A percentile compares a stretch with the other conserved stretches of the same genome.
These are phyloP conservation scores for Drosophila oshimai DNA, from an alignment of 1,140 invertebrate species.

Conservation along the genomic window DNA sequence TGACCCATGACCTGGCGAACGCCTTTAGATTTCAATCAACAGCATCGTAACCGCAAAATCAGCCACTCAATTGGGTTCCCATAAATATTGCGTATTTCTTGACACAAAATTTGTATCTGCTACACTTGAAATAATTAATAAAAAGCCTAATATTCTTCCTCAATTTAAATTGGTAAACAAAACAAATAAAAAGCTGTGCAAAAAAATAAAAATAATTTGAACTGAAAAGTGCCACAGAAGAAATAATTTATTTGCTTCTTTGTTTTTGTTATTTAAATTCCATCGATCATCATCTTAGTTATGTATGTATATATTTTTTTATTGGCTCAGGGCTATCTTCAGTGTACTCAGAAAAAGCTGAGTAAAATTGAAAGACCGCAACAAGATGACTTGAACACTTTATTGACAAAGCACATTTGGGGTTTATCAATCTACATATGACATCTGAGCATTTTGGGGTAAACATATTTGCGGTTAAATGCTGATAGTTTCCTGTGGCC, in stretches of 20 bases:
- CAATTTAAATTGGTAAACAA: too few species aligned
- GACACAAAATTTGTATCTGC: not conserved
- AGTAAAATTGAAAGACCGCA: not conserved
- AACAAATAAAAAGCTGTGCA: too few species aligned
- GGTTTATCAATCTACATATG: conserved; percentile 41
- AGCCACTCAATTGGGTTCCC: conserved; percentile 4
- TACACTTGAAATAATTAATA: not conserved
- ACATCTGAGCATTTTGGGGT: conserved; percentile 39
- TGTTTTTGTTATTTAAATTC: too few species aligned
- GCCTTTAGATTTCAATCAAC: conserved; percentile 60
- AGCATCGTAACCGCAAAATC: conserved; percentile 49
- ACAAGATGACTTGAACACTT: conserved; percentile 30
- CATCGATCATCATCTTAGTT: too few species aligned
- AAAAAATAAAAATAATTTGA: too few species aligned
- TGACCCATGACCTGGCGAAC: conserved; percentile 12
- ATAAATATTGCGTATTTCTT: conserved; percentile 22
- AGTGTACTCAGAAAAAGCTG: not conserved
- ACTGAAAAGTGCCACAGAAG: too few species aligned
- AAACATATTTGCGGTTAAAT: conserved; percentile 68
- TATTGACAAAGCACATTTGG: conserved; percentile 32
- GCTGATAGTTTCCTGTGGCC: conserved; percentile 57
- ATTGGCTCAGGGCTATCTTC: too few species aligned
- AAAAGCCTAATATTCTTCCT: too few species aligned
- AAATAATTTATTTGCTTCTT: too few species aligned
- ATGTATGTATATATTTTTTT: not conserved